phyloP scores from a whole-genome alignment of 2,797 vertebrate genomes.

The Sebastes baramenuke region DNA sequence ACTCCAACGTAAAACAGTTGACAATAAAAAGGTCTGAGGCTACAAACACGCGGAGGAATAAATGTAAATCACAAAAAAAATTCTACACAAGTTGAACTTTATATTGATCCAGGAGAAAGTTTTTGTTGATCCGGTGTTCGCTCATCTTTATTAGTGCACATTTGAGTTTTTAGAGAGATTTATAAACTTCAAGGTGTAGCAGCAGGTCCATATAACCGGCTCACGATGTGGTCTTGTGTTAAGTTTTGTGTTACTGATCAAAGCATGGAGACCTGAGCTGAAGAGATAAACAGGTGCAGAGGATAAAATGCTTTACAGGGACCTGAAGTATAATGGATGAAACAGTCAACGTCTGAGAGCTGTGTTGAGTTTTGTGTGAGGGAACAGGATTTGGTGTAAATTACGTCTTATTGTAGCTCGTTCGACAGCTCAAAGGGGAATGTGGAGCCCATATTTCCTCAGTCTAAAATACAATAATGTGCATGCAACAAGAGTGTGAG shows the following conservation, averaged over 20 bases:
- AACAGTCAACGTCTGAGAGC: conserved; percentile 1
- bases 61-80: neutral
- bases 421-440: neutral
- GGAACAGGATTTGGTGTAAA: neutral
- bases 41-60: neutral
- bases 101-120: neutral
- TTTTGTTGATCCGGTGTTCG: neutral
- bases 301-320: conserved; percentile 36
- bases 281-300: conserved; percentile 52
- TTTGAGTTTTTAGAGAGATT: neutral
- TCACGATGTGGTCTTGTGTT: conserved; percentile 1
- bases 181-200: neutral
- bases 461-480: neutral
- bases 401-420: neutral
- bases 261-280: conserved; percentile 8
- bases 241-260: conserved; percentile 27
- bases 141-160: neutral
- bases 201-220: conserved; percentile 9
- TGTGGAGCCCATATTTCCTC: neutral
- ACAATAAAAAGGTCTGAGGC: conserved; percentile 10
- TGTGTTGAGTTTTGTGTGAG: neutral
- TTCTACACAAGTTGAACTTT: neutral
- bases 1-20: conserved; percentile 29
- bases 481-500: neutral
- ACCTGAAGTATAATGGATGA: conserved; percentile 15